Conservation (phyloP, 2,113 vertebrate species). For the Thymallus thymallus region DNA sequence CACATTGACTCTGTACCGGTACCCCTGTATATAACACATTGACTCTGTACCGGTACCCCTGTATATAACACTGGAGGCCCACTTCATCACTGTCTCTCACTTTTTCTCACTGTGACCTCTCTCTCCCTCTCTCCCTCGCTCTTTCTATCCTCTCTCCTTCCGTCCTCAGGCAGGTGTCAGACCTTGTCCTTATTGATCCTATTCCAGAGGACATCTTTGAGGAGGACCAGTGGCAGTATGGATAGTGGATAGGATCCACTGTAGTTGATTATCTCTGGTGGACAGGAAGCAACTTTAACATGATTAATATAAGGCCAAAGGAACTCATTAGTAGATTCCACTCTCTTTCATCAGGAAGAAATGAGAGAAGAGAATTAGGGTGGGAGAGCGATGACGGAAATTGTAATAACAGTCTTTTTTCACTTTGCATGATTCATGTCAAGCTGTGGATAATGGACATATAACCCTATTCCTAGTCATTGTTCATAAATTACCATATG, state of each 20-base stretch:
- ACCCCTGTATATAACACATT: no score
- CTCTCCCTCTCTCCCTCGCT: not conserved
- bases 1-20: no score
- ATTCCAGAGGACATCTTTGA: constrained; percentile 78
- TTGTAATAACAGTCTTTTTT: constrained; percentile 53
- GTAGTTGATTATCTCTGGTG: constrained; percentile 47
- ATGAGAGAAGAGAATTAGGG: constrained; percentile 34
- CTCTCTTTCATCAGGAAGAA: constrained; percentile 38
- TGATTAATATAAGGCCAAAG: constrained; percentile 61
- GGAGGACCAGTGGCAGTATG: constrained; percentile 67
- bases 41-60: no score
- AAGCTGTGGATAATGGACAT: constrained; percentile 29
- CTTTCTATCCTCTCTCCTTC: constrained; percentile 19
- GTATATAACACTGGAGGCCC: no score
- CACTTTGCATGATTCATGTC: constrained; percentile 40
- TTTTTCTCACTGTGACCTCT: not conserved
- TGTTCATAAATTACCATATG: constrained; percentile 47
- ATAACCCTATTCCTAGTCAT: constrained; percentile 37
- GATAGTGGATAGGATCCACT: constrained; percentile 7
- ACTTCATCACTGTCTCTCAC: not conserved
- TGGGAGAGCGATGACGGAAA: constrained; percentile 36
- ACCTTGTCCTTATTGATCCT: constrained; percentile 80
- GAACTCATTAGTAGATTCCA: constrained; percentile 54
- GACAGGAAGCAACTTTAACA: constrained; percentile 54
- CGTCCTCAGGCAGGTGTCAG: constrained; percentile 76